phyloP scores from a whole-genome alignment of 1,140 invertebrate genomes.

The Hyposmocoma kahamanoa region DNA sequence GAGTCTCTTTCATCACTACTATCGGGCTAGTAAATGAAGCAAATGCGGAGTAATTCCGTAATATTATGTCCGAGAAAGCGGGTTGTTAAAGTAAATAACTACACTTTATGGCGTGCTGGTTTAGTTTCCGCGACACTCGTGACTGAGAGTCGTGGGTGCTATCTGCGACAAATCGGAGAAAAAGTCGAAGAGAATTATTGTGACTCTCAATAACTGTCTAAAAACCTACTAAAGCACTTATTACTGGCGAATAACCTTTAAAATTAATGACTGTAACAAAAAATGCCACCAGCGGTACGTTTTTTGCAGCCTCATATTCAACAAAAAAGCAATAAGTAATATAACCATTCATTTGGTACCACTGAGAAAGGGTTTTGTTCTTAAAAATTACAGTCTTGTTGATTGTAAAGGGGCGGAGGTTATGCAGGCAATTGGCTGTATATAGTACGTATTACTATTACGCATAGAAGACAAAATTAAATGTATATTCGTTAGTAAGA shows the following conservation, averaged over 20 bases:
- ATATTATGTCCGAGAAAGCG: conserved; percentile 8
- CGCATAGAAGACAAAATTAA: not conserved
- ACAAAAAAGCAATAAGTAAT: not conserved
- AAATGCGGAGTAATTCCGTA: not conserved
- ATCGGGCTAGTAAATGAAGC: too few species aligned
- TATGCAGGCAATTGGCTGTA: not conserved
- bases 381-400: not conserved
- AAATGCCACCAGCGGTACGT: not conserved
- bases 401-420: not conserved
- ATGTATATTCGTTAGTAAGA: not conserved
- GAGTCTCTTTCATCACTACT: too few species aligned
- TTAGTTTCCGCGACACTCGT: conserved; percentile 7
- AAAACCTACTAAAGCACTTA: not conserved
- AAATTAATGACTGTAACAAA: not conserved
- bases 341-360: not conserved
- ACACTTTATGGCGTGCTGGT: conserved; percentile 12
- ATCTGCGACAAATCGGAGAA: not conserved
- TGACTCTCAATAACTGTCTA: not conserved
- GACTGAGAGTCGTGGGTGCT: conserved; percentile 7
- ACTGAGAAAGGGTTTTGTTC: not conserved
- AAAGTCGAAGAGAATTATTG: not conserved
- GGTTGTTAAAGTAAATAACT: conserved; percentile 7
- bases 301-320: not conserved
- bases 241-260: not conserved
- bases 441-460: not conserved